Conservation (phyloP, 2,888 invertebrate species). For the Aromia moschata region DNA sequence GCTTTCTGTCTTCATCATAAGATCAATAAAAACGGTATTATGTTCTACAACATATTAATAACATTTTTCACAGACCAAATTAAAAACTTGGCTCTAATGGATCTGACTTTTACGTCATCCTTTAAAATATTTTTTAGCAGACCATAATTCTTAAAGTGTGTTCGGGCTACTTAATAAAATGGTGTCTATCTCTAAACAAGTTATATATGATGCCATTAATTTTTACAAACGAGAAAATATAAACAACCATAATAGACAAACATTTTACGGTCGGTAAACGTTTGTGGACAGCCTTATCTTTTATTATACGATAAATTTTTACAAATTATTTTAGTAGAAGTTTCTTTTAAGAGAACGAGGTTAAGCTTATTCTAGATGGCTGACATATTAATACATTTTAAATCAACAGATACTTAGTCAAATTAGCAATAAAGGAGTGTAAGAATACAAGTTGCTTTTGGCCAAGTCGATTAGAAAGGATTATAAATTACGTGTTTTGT, state of each 20-base stretch:
- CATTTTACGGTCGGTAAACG: neutral
- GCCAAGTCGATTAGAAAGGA: neutral
- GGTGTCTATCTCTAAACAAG: neutral
- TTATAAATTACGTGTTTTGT: neutral
- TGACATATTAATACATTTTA: neutral
- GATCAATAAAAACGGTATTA: too few relatives aligned
- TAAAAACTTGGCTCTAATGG: too few relatives aligned
- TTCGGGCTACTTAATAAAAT: neutral
- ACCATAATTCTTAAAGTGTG: neutral
- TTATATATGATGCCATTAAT: conserved; percentile 5
- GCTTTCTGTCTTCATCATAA: too few relatives aligned
- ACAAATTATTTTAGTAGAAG: neutral
- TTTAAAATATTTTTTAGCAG: neutral
- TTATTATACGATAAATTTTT: conserved; percentile 1
- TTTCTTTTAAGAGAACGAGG: conserved; percentile 1
- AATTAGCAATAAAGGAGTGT: conserved; percentile 1
- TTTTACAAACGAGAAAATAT: conserved; percentile 12
- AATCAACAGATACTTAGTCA: conserved; percentile 2
- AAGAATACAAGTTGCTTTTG: neutral
- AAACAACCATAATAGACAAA: conserved; percentile 11
- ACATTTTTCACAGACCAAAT: too few relatives aligned
- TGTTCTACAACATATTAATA: too few relatives aligned
- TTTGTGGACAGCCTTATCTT: conserved; percentile 2
- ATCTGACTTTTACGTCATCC: neutral
- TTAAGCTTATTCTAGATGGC: neutral